These are phyloP conservation scores for Chrysomela aeneicollis DNA, from an alignment of 2,888 invertebrate genomes.

Conservation along the genomic window DNA sequence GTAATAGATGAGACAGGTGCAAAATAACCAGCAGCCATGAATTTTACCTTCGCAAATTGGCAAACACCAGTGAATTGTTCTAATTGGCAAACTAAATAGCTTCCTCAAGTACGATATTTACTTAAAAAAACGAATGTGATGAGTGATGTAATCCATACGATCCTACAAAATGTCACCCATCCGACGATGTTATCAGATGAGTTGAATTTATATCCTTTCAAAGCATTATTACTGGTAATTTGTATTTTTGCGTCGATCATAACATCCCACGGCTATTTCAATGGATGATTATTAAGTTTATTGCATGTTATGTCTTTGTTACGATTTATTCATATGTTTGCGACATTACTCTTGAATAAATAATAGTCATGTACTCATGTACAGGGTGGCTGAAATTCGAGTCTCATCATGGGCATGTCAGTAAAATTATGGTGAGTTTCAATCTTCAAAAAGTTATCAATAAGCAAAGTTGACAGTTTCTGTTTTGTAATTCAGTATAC, in stretches of 20 bases:
- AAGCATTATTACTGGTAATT: slow-evolving; percentile 13
- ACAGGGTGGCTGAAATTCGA: too few relatives aligned
- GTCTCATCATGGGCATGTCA: too few relatives aligned
- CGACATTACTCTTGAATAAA: slow-evolving; percentile 14
- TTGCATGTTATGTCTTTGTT: slow-evolving; percentile 18
- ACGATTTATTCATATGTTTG: slow-evolving; percentile 15
- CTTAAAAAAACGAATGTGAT: slow-evolving; percentile 4
- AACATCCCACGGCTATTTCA: slow-evolving; percentile 15
- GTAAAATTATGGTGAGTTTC: too few relatives aligned
- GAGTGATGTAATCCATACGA: slow-evolving; percentile 14
- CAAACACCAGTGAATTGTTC: background rate
- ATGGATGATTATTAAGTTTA: slow-evolving; percentile 10
- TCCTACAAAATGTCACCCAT: slow-evolving; percentile 10
- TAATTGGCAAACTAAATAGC: background rate
- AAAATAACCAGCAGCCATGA: background rate
- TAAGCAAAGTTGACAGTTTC: too few relatives aligned
- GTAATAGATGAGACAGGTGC: background rate
- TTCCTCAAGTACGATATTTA: background rate
- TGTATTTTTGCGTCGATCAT: slow-evolving; percentile 17
- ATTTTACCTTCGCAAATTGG: background rate
- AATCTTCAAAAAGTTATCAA: too few relatives aligned
- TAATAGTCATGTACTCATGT: background rate
- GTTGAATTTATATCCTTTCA: slow-evolving; percentile 13
- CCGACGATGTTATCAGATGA: slow-evolving; percentile 11
- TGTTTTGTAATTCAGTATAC: too few relatives aligned